These are phyloP conservation scores for Balearica regulorum DNA, from an alignment of 2,797 vertebrate genomes.

Conservation along the genomic window DNA sequence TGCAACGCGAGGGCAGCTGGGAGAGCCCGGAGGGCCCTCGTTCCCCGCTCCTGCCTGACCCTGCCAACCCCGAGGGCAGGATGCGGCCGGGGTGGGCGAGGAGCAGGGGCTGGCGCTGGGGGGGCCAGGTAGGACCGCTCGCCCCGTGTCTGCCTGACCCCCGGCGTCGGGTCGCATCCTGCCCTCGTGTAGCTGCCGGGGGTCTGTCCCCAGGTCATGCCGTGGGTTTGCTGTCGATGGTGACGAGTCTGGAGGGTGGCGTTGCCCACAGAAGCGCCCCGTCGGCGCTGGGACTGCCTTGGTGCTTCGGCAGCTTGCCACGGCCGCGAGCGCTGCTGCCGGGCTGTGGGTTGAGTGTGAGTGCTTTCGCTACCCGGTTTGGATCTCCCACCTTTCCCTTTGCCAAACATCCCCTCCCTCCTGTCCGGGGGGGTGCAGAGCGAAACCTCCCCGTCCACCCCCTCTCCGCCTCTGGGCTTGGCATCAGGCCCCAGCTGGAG, in stretches of 20 bases:
- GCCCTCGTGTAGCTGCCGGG: not conserved
- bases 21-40: not conserved
- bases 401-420: not conserved
- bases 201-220: no score
- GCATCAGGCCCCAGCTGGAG: not conserved
- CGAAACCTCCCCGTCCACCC: fast-evolving
- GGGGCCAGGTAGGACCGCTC: not conserved
- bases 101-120: not conserved
- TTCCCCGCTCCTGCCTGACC: not conserved
- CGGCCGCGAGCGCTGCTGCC: fast-evolving
- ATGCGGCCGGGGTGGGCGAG: not conserved
- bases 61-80: not conserved
- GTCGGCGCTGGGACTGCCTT: not conserved
- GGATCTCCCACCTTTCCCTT: not conserved
- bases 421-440: not conserved
- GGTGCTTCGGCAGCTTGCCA: not conserved
- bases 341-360: not conserved
- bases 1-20: not conserved
- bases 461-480: not conserved
- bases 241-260: not conserved
- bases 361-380: not conserved
- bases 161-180: not conserved
- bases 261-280: not conserved
- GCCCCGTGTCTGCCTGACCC: not conserved
- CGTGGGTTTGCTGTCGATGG: not conserved